Conservation (phyloP, 2,113 vertebrate species). For the Centropus bengalensis region DNA sequence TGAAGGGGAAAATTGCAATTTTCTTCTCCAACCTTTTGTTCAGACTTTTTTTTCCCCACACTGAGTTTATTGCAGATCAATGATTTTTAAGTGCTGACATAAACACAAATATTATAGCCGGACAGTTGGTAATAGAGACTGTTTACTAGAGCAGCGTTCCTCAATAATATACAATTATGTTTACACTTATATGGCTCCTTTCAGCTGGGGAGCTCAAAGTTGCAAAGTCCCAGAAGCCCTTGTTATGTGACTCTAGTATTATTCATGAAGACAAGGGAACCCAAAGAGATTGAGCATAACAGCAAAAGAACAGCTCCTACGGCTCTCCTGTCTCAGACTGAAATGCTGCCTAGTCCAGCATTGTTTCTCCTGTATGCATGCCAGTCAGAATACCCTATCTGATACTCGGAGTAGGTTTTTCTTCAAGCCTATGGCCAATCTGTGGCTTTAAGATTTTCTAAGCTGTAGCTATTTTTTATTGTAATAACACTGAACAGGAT, state of each 20-base stretch:
- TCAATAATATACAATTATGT: conserved; percentile 24
- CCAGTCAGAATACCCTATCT: not conserved
- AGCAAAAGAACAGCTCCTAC: not conserved
- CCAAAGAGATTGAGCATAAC: not conserved
- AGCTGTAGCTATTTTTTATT: not conserved
- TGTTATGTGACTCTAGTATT: not conserved
- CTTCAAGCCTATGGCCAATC: not conserved
- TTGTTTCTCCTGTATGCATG: not conserved
- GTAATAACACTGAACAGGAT: not conserved
- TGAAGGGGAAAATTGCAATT: conserved; percentile 21
- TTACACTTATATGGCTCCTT: not conserved
- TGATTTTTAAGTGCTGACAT: conserved; percentile 61
- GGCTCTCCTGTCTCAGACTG: not conserved
- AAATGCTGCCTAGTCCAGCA: not conserved
- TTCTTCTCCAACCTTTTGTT: conserved; percentile 13
- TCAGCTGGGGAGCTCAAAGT: not conserved
- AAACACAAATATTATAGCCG: conserved; percentile 58
- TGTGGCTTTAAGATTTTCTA: not conserved
- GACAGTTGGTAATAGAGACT: conserved; percentile 24
- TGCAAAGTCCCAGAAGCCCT: not conserved
- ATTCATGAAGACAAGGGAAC: not conserved
- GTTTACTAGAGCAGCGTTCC: conserved; percentile 33
- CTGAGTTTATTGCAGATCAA: conserved; percentile 38
- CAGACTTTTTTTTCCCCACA: not conserved
- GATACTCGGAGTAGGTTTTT: not conserved